Evolutionary conservation across 92 coral and sea anemone species (phyloP).

Genomic region (Umimayanthus chanpuru): DNA sequence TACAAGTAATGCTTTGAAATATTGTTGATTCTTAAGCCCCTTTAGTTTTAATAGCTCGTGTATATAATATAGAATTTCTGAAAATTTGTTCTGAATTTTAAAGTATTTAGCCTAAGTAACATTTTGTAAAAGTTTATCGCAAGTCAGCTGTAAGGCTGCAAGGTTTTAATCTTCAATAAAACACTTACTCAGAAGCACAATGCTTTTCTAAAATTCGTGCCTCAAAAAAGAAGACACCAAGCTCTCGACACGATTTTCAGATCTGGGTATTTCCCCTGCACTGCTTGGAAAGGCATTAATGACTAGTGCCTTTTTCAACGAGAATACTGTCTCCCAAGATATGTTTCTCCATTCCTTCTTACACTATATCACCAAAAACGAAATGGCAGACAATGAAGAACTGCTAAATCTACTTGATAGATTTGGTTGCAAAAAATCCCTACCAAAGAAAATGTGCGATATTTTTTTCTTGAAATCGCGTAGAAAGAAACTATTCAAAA

Average conservation of each 20-base stretch:
- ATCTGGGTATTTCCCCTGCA: slow-evolving; percentile 42
- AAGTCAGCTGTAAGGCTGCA: too few species aligned
- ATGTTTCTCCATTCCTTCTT: slow-evolving; percentile 27
- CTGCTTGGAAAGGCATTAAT: slow-evolving; percentile 37
- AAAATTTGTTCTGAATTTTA: too few species aligned
- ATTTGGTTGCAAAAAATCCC: slow-evolving; percentile 46
- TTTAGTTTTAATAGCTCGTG: too few species aligned
- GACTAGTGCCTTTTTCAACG: slow-evolving; percentile 34
- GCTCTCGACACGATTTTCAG: slow-evolving; percentile 22
- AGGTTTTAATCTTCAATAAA: too few species aligned
- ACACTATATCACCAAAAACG: slow-evolving; percentile 28
- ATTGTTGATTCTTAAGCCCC: too few species aligned
- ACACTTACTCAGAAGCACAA: too few species aligned
- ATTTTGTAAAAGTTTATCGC: too few species aligned
- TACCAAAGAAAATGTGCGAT: slow-evolving; percentile 29
- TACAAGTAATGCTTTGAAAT: too few species aligned
- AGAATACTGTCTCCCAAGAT: slow-evolving; percentile 21
- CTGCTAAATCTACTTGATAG: slow-evolving; percentile 34
- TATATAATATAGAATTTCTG: too few species aligned
- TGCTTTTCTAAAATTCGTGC: slow-evolving; percentile 34
- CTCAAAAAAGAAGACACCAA: slow-evolving; percentile 27
- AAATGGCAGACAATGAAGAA: slow-evolving; percentile 24
- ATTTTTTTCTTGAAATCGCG: slow-evolving; percentile 16
- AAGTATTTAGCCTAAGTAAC: too few species aligned
- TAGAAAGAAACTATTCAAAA: slow-evolving; percentile 14